Percentiles rank a stretch among this genome's conserved stretches.
Conservation (phyloP, 2,888 invertebrate genomes). For the Dendrolimus pini region DNA sequence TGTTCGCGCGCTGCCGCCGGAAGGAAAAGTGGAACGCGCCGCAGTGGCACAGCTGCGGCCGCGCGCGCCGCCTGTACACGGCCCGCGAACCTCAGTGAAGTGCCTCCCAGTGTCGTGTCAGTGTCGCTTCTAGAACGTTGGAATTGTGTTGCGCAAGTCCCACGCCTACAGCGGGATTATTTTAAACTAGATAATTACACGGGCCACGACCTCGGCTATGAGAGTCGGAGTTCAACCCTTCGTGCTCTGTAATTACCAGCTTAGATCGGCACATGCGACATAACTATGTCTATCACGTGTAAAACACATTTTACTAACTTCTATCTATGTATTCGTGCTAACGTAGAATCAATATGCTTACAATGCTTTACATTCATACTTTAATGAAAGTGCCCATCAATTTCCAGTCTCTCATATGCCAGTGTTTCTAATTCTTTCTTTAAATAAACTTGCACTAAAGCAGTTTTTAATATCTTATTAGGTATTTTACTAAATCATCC, state of each 20-base stretch:
- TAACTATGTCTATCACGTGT: conserved; percentile 39
- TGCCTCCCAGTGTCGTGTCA: conserved; percentile 67
- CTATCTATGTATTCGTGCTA: conserved; percentile 30
- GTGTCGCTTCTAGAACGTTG: conserved; percentile 72
- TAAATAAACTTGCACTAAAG: no score
- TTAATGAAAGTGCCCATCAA: neutral
- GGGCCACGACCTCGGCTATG: conserved; percentile 37
- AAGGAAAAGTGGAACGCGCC: conserved; percentile 75
- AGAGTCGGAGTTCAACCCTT: conserved; percentile 36
- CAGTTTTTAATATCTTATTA: no score
- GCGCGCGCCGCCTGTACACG: conserved; percentile 70
- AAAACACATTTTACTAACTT: conserved; percentile 29
- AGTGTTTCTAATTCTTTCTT: no score
- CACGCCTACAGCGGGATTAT: conserved; percentile 68
- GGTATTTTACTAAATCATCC: no score
- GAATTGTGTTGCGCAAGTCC: conserved; percentile 71
- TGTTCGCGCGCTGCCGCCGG: conserved; percentile 63
- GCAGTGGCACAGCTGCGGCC: conserved; percentile 69
- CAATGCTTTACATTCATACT: neutral
- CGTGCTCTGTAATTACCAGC: conserved; percentile 30
- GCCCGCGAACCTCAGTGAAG: conserved; percentile 60
- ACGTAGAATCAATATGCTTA: conserved; percentile 1
- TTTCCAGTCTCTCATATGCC: conserved; percentile 2
- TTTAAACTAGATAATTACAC: conserved; percentile 61
- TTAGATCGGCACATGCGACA: conserved; percentile 36